These are phyloP conservation scores for Drosophila bifasciata DNA, from an alignment of 1,140 invertebrate genomes.

Conservation along the genomic window DNA sequence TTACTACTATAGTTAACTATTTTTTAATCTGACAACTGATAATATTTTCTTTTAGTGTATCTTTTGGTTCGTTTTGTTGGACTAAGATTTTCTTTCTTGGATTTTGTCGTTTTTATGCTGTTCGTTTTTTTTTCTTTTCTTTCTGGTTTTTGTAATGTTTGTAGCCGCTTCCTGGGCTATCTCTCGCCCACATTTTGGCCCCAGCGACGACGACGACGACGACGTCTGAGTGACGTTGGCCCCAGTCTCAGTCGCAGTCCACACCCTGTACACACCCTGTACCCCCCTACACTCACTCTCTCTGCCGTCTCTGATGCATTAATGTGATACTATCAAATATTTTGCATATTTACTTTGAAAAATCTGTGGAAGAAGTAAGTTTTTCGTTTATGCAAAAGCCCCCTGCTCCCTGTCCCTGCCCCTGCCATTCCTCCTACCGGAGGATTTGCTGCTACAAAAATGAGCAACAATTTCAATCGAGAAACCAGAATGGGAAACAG, in stretches of 20 bases:
- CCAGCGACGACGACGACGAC: background rate
- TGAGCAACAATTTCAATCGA: too few relatives aligned
- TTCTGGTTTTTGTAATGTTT: slow-evolving; percentile 16
- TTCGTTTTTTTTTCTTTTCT: background rate
- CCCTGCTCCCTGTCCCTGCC: background rate
- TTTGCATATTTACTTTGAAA: slow-evolving; percentile 80
- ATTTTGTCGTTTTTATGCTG: slow-evolving; percentile 1
- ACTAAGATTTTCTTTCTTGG: background rate
- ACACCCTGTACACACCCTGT: background rate
- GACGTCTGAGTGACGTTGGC: slow-evolving; percentile 52
- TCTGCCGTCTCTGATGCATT: slow-evolving; percentile 58
- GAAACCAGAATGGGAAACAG: too few relatives aligned
- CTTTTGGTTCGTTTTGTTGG: background rate
- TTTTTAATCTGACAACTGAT: too few relatives aligned
- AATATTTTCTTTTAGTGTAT: too few relatives aligned
- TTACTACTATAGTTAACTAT: too few relatives aligned
- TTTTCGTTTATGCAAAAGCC: slow-evolving; percentile 34
- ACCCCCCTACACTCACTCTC: background rate
- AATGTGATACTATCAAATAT: slow-evolving; percentile 76
- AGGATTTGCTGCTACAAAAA: too few relatives aligned
- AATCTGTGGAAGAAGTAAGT: slow-evolving; percentile 67
- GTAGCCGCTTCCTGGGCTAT: slow-evolving; percentile 27
- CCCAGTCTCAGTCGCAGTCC: slow-evolving; percentile 45
- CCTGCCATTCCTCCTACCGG: too few relatives aligned
- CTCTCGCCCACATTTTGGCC: slow-evolving; percentile 59